Percentiles rank a stretch among this genome's conserved stretches.
These are phyloP conservation scores for Zalophus californianus DNA, from an alignment of 2,797 vertebrate species.

Conservation along the genomic window DNA sequence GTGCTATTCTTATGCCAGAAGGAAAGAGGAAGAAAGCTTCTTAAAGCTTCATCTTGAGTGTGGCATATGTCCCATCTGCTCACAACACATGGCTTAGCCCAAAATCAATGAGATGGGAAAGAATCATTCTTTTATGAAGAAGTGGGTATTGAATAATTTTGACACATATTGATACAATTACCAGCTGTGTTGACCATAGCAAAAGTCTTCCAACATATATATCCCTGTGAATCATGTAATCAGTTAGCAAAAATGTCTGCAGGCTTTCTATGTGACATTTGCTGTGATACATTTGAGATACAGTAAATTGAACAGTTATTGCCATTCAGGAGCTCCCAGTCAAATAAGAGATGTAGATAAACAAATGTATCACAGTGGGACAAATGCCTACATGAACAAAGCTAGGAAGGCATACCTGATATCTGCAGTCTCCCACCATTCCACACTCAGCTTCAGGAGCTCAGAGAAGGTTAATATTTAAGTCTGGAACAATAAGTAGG, in stretches of 20 bases:
- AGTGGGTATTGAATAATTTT: neutral
- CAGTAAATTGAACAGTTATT: neutral
- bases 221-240: neutral
- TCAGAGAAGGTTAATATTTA: neutral
- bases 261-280: neutral
- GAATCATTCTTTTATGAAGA: neutral
- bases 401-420: neutral
- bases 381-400: neutral
- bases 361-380: neutral
- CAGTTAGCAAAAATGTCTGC: neutral
- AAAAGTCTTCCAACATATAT: neutral
- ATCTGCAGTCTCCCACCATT: neutral
- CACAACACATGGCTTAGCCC: neutral
- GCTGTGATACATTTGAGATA: neutral
- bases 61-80: neutral
- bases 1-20: neutral
- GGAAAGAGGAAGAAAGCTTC: neutral
- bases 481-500: neutral
- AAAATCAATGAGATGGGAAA: neutral
- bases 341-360: neutral
- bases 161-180: neutral
- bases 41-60: neutral
- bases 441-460: neutral
- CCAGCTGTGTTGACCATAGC: neutral
- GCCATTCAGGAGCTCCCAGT: neutral